Conservation (phyloP, 2,888 invertebrate species). For the Liposcelis brunnea region DNA sequence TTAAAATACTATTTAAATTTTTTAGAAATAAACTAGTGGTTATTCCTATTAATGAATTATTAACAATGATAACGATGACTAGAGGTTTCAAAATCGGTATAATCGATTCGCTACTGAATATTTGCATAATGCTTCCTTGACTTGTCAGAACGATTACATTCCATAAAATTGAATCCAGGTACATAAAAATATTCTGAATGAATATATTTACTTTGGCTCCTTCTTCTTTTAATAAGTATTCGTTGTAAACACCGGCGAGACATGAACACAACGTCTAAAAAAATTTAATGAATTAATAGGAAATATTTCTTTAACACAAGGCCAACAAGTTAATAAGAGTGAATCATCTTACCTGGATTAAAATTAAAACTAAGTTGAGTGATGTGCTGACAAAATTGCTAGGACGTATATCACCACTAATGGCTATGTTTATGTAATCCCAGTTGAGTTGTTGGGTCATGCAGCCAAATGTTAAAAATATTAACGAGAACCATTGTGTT, state of each 20-base stretch:
- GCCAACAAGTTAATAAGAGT: neutral
- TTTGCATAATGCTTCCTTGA: conserved; percentile 43
- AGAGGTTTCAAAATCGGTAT: conserved; percentile 42
- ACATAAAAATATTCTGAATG: conserved; percentile 90
- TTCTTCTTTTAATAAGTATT: conserved; percentile 68
- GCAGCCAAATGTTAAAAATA: conserved; percentile 73
- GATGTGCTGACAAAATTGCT: conserved; percentile 21
- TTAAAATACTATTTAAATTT: conserved; percentile 83
- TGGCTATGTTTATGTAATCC: conserved; percentile 17
- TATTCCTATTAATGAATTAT: conserved; percentile 82
- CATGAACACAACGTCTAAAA: conserved; percentile 82
- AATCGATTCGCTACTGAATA: conserved; percentile 39
- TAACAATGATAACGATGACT: conserved; percentile 65
- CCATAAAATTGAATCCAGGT: conserved; percentile 83
- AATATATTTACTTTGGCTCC: conserved; percentile 75
- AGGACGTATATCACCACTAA: conserved; percentile 22
- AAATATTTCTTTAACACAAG: too few species aligned
- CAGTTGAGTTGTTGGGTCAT: conserved; percentile 70
- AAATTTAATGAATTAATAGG: conserved; percentile 27
- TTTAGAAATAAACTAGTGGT: conserved; percentile 87
- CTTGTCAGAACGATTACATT: conserved; percentile 49
- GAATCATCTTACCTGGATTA: conserved; percentile 29
- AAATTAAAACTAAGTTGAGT: conserved; percentile 26
- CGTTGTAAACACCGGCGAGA: conserved; percentile 89
- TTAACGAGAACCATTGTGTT: conserved; percentile 79